phyloP scores from a whole-genome alignment of 2,113 vertebrate species.

The Formicarius rufipectus region DNA sequence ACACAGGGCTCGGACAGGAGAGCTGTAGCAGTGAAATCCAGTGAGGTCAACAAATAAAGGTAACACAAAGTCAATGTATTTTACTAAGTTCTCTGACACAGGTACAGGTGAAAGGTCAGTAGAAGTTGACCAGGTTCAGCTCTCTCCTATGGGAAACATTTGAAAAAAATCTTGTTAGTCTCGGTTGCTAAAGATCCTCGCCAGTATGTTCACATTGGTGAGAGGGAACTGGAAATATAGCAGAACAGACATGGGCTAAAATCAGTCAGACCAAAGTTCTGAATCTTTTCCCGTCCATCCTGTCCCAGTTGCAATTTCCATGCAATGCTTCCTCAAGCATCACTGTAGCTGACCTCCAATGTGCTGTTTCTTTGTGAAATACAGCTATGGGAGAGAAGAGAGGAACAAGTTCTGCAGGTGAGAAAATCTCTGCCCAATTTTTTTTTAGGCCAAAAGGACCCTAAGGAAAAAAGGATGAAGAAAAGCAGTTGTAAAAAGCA shows the following conservation, averaged over 20 bases:
- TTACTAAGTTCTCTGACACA: constrained; percentile 4
- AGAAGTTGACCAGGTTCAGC: not conserved
- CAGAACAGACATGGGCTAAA: not conserved
- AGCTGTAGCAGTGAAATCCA: constrained; percentile 13
- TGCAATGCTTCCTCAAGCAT: not conserved
- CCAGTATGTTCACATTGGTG: not conserved
- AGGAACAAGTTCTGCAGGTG: not conserved
- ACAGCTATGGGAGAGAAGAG: not conserved
- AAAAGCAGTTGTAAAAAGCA: not conserved
- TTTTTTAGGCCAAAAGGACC: not conserved
- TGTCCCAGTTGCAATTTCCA: not conserved
- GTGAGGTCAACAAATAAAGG: constrained; percentile 28
- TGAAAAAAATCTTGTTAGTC: not conserved
- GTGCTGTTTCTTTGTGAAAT: not conserved
- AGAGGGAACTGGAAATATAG: not conserved
- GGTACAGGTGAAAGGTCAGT: constrained; percentile 11
- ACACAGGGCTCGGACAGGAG: not conserved
- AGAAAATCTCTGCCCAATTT: not conserved
- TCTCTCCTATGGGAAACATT: not conserved
- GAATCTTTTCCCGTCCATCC: not conserved
- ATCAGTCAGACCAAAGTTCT: not conserved
- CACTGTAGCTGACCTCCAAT: not conserved
- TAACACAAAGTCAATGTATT: not conserved
- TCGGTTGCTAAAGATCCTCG: not conserved
- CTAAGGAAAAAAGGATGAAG: not conserved